These are phyloP conservation scores for Clitarchus hookeri DNA, from an alignment of 2,888 invertebrate species.

Conservation along the genomic window DNA sequence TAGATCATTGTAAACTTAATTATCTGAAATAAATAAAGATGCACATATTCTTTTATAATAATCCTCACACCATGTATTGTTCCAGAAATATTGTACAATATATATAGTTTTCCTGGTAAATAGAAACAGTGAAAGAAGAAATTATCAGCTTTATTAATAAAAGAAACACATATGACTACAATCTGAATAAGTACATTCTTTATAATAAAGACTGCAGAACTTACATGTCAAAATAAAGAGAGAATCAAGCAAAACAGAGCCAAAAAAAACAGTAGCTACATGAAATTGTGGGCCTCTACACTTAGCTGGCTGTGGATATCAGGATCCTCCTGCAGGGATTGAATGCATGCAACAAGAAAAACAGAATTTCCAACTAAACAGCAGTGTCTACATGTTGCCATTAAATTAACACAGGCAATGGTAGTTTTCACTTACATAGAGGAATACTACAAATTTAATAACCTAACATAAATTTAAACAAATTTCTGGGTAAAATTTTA, in stretches of 20 bases:
- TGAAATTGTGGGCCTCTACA: conserved; percentile 44
- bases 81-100: too few relatives aligned
- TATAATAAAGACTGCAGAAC: background rate
- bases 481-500: background rate
- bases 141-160: too few relatives aligned
- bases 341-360: conserved; percentile 40
- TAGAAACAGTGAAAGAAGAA: too few relatives aligned
- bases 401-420: background rate
- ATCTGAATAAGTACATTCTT: background rate
- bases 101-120: too few relatives aligned
- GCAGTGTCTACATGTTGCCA: background rate
- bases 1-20: too few relatives aligned
- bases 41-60: too few relatives aligned
- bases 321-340: conserved; percentile 41
- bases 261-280: conserved; percentile 35
- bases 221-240: conserved; percentile 1
- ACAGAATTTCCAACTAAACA: background rate
- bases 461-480: background rate
- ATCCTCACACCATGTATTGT: too few relatives aligned
- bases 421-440: background rate
- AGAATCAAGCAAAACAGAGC: background rate
- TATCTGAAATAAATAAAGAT: too few relatives aligned
- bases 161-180: too few relatives aligned
- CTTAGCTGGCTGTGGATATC: conserved; percentile 43
- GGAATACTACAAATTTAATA: background rate